Evolutionary conservation across 2,113 vertebrate species (phyloP), one percentile per base, ranked within the genome.

Genomic region (Neodontobutis hainanensis): DNA sequence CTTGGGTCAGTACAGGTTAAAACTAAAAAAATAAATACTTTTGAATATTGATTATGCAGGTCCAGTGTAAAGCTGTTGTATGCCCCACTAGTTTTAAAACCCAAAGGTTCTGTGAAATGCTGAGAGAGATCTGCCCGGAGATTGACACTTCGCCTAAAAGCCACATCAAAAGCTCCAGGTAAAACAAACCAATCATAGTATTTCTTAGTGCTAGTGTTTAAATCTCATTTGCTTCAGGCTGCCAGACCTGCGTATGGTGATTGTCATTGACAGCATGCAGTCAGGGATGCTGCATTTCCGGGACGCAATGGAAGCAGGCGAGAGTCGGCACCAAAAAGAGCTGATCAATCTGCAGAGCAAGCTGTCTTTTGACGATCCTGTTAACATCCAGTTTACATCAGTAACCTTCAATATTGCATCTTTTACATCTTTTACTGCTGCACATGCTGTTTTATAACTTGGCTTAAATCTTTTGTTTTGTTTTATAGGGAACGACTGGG

Each of bases 361-460:
- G 45, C 80, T 98, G 61, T 92, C 84, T 57, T 95, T 73, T 62
- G 83, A 91, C 0, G 97, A 99, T 0, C 94, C 95, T 56, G 89
- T 98, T 89, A 98, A 96, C 77, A 95, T 99, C 77, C 95, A 95
- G 90, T 98, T 97, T 79, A 99, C 97, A 73, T 99, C 97, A 45
- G 96, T 98, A 92, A 78, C 4, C 14, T 43, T 50, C 42, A 35
- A 11, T 8, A 32, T 49, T 51, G 2, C 6, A 50, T 9, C 2
- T 58, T 36, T 59, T 42, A 38, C 44, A 42, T 40, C 8, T 40
- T 50, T 50, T 50, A 27, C 11, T 50, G 8, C 3, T 50, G 8
- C 4, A 4, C 10, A 1, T 50, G 7, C 19, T 16, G 4, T 34
- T 52, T 8, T 16, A 16, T 9, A 1, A 43, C 6, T 43, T 8